Evolutionary conservation across 1,140 invertebrate species (phyloP), one percentile per base, ranked within the genome.

Genomic region (Drosophila bipectinata): DNA sequence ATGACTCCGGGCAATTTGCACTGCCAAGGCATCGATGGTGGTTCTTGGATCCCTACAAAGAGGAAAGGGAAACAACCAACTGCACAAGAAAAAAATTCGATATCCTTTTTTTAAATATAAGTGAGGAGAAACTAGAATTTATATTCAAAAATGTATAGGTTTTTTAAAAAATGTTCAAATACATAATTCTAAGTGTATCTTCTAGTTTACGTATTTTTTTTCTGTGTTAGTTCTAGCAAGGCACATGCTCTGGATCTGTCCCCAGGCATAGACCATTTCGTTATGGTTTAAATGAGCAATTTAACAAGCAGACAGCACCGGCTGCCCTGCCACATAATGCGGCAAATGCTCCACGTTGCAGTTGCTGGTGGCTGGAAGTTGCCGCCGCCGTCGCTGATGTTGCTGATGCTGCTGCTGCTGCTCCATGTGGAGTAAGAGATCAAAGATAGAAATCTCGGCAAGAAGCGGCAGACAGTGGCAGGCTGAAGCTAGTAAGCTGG

Each of bases 221-320:
- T 12, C 45, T 12, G 47, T 67, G 63, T 52, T 44, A 63, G 52
- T 85, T 85, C 82, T 85, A 72, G 82, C 82, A 87, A 85, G 82
- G 82, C 82, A 75, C 74, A 81, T 87, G 82, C 82, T 81, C 64
- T 67, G 54, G 60, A 54, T 56, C 57, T 51, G 69, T 57, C 73
- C 80, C 52, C 55, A 61, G 53, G 56, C 55, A 61, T 48, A 75
- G 75, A 41, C 67, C 78, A 72, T 85, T 85, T 85, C 82, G 82
- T 85, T 85, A 85, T 85, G 82, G 74, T 85, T 85, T 85, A 85
- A 85, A 85, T 85, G 82, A 85, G 82, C 82, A 85, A 85, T 85
- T 85, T 85, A 85, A 85, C 82, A 85, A 85, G 82, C 74, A 85
- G 82, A 82, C 82, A 85, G 78, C 79, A 79, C 56, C 57, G 62